Base-by-base conservation (phyloP, 2,888 invertebrate genomes). In the Mactromeris polynyma region DNA sequence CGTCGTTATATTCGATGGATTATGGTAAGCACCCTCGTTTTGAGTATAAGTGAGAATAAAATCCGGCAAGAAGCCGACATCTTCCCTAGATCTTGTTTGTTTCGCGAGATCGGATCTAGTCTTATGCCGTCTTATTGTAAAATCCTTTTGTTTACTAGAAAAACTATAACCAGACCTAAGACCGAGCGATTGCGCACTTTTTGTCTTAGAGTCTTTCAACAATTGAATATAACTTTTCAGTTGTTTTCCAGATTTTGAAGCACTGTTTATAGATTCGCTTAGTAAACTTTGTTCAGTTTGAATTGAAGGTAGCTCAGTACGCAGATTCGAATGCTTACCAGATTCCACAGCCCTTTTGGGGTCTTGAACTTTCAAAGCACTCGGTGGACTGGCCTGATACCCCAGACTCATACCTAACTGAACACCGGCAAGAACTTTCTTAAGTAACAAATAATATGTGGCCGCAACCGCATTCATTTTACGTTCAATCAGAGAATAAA, bases 381-480 rank as follows among this genome's bases (percentile, higher is more conserved):
- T 73, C 36, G 3, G 31, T 19, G 82, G 77, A 77, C 58, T 73
- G 31, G 82, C 58, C 11, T 69, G 58, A 6, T 36, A 86, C 83
- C 89, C 80, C 4, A 89, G 83, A 21, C 83, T 69, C 33, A 91
- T 91, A 11, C 91, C 81, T 40, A 93, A 78, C 21, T 93, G 92
- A 36, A 91, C 79, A 31, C 94, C 94, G 19, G 92, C 86, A 51
- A 93, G 92, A 83, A 92, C 91, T n/a, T 91, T 84, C 86, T 91
- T 92, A 40, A 91, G 88, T 38, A 94, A 79, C 36, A 94, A 85
- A 81, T 93, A 88, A 80, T 94, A 94, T 14, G 94, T 93, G 7
- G 94, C 95, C 0, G 94, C 94, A 17, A 94, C 93, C 21, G 94
- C 90, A 79, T 94, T 94, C 77, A 94, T 93, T 79, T 95, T 94